Conservation (phyloP, 2,113 vertebrate genomes). For the Zapus hudsonius region DNA sequence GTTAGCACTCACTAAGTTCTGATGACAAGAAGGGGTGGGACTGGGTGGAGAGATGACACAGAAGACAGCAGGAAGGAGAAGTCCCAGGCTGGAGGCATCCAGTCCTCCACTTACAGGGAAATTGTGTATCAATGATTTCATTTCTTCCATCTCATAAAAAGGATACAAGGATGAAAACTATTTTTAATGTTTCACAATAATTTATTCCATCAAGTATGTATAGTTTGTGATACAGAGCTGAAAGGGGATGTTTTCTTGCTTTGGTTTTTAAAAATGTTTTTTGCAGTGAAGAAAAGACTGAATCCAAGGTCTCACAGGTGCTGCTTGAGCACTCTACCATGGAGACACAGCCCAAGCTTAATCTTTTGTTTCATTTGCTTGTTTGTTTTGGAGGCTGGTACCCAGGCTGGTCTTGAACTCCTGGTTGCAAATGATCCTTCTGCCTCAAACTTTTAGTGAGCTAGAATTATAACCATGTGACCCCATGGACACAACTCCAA, state of each 20-base stretch:
- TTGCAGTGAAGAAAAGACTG: not conserved
- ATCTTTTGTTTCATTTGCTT: too few species aligned
- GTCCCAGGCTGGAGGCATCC: rapidly evolving
- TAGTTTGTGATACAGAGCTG: not conserved
- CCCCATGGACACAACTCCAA: too few species aligned
- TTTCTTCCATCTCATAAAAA: not conserved
- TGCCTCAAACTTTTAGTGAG: not conserved
- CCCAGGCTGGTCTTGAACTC: not conserved
- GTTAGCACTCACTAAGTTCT: not conserved
- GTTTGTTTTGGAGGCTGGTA: not conserved
- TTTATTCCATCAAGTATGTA: not conserved
- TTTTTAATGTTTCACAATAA: not conserved
- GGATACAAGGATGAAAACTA: not conserved
- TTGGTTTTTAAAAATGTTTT: not conserved
- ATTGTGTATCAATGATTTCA: not conserved
- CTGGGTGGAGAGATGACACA: too few species aligned
- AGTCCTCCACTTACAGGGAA: not conserved
- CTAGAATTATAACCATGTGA: not conserved
- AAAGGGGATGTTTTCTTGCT: too few species aligned
- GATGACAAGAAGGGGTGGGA: not conserved
- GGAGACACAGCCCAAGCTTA: not conserved
- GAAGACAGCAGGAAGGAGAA: not conserved
- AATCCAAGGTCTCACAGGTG: not conserved
- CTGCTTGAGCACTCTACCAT: not conserved
- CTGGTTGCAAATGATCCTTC: too few species aligned